Base-by-base conservation (phyloP, 2,797 vertebrate genomes). In the Hyperoplus lanceolatus region DNA sequence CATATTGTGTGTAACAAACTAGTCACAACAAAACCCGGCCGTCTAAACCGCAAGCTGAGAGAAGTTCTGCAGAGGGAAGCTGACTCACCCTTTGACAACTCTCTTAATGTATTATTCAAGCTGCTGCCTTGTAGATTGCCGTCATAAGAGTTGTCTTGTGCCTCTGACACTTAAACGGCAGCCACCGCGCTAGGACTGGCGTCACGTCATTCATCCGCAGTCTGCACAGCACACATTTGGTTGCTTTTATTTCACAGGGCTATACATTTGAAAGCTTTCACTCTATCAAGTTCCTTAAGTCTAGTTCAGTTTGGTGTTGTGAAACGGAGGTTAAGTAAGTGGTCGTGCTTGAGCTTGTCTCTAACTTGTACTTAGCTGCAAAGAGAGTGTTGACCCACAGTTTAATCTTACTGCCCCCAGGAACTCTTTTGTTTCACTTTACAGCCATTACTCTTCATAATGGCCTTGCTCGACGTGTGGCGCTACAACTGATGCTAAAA, bases 301-400 rank as follows among this genome's bases (percentile, higher is more conserved):
- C 39, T 50, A 29, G 29, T 29, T 29, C 29, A 29, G 21, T 41
- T 29, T 5, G 48, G 6, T 21, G 77, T 75, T 84, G 73, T 75
- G 85, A 85, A 89, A 89, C 15, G 1, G 57, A 73, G 54, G 64
- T 61, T 39, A 73, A 79, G 75, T 49, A 73, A 56, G 50, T 18
- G 70, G 42, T 74, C 6, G 3, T 82, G 77, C 75, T 70, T 4
- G 41, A 80, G 63, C 84, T 82, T 87, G 84, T 78, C 63, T 83
- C 29, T 4, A 56, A 61, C 73, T 71, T 0, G 11, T 46, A 55
- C 61, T 70, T 54, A 39, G 64, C 50, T 61, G 65, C 8, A 66
- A 70, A 70, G 55, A 77, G 81, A 79, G 83, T 67, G 81, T 87
- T 67, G 63, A 80, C 77, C 69, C 36, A 21, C 76, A 70, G 82